phyloP scores from a whole-genome alignment of 1,140 invertebrate genomes.

The Paraescarpia echinospica region DNA sequence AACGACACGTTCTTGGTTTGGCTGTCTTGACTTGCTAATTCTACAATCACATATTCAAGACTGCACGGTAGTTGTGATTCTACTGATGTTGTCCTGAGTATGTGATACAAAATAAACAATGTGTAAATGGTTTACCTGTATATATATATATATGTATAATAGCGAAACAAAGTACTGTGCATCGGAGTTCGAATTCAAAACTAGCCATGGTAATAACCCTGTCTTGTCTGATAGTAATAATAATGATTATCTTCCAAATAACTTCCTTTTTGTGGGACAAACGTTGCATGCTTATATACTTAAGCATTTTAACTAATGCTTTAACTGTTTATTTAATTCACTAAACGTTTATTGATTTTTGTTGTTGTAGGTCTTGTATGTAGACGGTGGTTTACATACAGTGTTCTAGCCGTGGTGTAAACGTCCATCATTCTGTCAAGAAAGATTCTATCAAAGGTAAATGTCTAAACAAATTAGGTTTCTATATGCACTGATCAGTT shows the following conservation, averaged over 20 bases:
- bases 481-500: no score
- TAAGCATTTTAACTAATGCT: not conserved
- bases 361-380: slow-evolving; percentile 8
- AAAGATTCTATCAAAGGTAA: not conserved
- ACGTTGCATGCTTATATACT: not conserved
- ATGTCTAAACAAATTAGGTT: not conserved
- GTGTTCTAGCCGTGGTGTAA: not conserved
- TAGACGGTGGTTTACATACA: slow-evolving; percentile 13
- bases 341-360: not conserved
- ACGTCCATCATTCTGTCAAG: not conserved
- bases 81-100: not conserved
- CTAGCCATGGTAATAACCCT: no score
- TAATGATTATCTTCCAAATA: not conserved
- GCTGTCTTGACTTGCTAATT: not conserved
- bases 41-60: not conserved
- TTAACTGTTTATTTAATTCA: not conserved
- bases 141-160: no score
- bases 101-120: no score
- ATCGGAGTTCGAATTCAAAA: no score
- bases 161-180: no score
- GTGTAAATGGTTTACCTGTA: no score
- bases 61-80: not conserved
- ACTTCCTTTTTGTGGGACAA: not conserved
- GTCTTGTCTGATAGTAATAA: no score
- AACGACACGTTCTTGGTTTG: not conserved